Evolutionary conservation across 2,888 invertebrate genomes (phyloP).

Genomic region (Aleiodes leptofemur): DNA sequence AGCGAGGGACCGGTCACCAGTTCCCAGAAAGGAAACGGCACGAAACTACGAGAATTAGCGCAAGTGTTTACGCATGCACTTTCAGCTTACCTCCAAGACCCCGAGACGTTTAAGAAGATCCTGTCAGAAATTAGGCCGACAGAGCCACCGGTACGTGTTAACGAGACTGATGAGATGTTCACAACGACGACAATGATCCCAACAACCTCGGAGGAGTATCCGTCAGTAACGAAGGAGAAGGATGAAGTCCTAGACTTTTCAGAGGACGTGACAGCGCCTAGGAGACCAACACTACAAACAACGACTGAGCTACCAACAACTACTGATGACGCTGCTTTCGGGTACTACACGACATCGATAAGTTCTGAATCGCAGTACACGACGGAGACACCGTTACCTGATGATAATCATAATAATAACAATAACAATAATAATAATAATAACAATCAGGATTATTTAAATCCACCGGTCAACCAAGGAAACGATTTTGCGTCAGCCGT

Average conservation of each 20-base stretch:
- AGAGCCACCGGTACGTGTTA: slow-evolving; percentile 80
- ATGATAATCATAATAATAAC: slow-evolving; percentile 47
- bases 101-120: slow-evolving; percentile 86
- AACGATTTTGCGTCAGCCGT: slow-evolving; percentile 75
- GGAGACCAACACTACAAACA: slow-evolving; percentile 62
- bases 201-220: slow-evolving; percentile 76
- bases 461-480: slow-evolving; percentile 39
- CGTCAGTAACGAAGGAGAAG: slow-evolving; percentile 81
- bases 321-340: slow-evolving; percentile 48
- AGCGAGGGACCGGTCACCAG: slow-evolving; percentile 80
- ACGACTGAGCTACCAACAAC: slow-evolving; percentile 56
- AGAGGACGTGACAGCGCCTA: slow-evolving; percentile 78
- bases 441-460: slow-evolving; percentile 37
- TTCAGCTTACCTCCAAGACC: slow-evolving; percentile 88
- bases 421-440: slow-evolving; percentile 47
- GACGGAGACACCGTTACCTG: slow-evolving; percentile 51
- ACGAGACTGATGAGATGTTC: slow-evolving; percentile 65
- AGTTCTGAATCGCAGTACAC: slow-evolving; percentile 48
- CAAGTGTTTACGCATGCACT: slow-evolving; percentile 90
- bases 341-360: slow-evolving; percentile 59
- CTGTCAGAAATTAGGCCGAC: slow-evolving; percentile 88
- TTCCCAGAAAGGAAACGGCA: slow-evolving; percentile 78
- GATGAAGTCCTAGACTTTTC: slow-evolving; percentile 88
- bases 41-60: slow-evolving; percentile 83
- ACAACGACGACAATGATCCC: slow-evolving; percentile 61